phyloP scores from a whole-genome alignment of 2,888 invertebrate species.

The Rhodophaea formosa region DNA sequence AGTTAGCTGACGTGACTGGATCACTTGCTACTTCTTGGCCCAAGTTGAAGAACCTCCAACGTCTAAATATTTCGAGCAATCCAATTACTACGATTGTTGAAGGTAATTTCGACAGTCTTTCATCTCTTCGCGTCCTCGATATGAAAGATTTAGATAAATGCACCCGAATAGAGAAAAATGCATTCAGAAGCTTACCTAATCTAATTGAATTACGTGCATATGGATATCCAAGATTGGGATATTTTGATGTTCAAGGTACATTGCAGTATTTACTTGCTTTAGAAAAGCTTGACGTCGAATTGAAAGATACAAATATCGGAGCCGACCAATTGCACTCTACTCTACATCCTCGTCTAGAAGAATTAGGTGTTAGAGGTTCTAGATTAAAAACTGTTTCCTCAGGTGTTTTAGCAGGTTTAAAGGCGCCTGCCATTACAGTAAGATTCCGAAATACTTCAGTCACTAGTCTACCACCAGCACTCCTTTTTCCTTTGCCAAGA shows the following conservation, averaged over 20 bases:
- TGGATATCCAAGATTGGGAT: constrained; percentile 89
- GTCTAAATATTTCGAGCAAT: constrained; percentile 91
- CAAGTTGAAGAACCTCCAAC: constrained; percentile 85
- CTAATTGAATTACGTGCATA: constrained; percentile 86
- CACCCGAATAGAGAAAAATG: constrained; percentile 89
- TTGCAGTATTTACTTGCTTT: constrained; percentile 87
- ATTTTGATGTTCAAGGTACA: constrained; percentile 92
- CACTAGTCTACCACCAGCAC: constrained; percentile 87
- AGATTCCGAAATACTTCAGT: constrained; percentile 91
- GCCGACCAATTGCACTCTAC: constrained; percentile 90
- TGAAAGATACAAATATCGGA: constrained; percentile 90
- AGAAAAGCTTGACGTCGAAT: constrained; percentile 90
- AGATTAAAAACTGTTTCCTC: constrained; percentile 89
- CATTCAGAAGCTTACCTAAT: constrained; percentile 87
- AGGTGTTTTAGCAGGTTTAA: constrained; percentile 90
- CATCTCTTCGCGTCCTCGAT: constrained; percentile 83
- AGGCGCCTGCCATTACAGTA: constrained; percentile 86
- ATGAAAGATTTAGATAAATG: constrained; percentile 85
- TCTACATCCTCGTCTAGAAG: constrained; percentile 88
- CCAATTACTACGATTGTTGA: constrained; percentile 89
- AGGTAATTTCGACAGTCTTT: constrained; percentile 87
- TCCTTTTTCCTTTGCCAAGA: constrained; percentile 92
- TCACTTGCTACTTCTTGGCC: constrained; percentile 85
- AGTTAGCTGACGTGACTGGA: constrained; percentile 80
- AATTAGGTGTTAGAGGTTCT: constrained; percentile 87